These are phyloP conservation scores for Knipowitschia caucasica DNA, from an alignment of 2,797 vertebrate species.

Conservation along the genomic window DNA sequence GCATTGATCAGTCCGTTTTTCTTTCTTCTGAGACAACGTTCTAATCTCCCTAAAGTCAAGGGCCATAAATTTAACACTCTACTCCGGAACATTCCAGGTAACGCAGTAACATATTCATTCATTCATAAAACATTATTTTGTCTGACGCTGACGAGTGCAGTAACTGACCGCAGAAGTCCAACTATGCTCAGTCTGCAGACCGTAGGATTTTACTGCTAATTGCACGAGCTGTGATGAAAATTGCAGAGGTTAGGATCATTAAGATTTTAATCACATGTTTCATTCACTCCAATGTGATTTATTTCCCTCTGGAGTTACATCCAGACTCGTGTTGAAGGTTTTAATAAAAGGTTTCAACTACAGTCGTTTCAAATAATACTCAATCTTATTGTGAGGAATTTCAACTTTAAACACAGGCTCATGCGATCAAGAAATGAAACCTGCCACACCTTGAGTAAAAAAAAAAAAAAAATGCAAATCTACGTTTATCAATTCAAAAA, in stretches of 20 bases:
- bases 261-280: slow-evolving; percentile 51
- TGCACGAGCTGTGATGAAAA: slow-evolving; percentile 51
- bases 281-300: slow-evolving; percentile 42
- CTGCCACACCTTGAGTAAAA: too few species aligned
- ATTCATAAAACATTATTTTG: slow-evolving; percentile 5
- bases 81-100: too few species aligned
- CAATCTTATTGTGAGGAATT: too few species aligned
- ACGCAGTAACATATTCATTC: too few species aligned
- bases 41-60: too few species aligned
- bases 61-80: too few species aligned
- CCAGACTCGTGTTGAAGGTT: slow-evolving; percentile 14
- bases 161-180: slow-evolving; percentile 42
- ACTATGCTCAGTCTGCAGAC: slow-evolving; percentile 45
- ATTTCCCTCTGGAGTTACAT: slow-evolving; percentile 24
- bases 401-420: too few species aligned
- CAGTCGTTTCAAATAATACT: slow-evolving; percentile 3
- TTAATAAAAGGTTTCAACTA: slow-evolving; percentile 18
- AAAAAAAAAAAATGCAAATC: too few species aligned
- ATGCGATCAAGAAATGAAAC: too few species aligned
- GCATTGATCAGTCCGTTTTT: too few species aligned
- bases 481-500: too few species aligned
- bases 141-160: slow-evolving; percentile 29
- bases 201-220: slow-evolving; percentile 59
- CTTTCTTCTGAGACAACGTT: too few species aligned
- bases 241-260: slow-evolving; percentile 43